Percentiles rank a stretch among this genome's conserved stretches.
Conservation (phyloP, 2,888 invertebrate species). For the Teleogryllus oceanicus region DNA sequence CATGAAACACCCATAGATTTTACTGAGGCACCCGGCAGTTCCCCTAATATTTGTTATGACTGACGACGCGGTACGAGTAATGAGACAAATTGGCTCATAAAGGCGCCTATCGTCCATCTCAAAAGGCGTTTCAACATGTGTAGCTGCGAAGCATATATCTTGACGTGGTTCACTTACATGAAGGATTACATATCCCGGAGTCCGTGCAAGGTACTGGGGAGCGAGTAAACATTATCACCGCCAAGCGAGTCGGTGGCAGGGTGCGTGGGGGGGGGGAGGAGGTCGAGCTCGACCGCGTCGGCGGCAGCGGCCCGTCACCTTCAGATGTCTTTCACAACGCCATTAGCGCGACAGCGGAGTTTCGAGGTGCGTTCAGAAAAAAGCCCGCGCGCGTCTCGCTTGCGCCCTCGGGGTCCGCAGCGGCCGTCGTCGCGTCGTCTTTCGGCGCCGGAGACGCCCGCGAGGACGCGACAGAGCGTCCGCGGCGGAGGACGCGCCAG, state of each 20-base stretch:
- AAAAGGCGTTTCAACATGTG: slow-evolving; percentile 18
- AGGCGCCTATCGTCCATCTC: slow-evolving; percentile 1
- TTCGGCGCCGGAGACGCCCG: too few relatives aligned
- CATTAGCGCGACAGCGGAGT: too few relatives aligned
- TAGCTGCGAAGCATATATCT: slow-evolving; percentile 10
- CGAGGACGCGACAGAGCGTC: too few relatives aligned
- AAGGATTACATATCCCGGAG: background rate
- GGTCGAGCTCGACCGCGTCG: background rate
- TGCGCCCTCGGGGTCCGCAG: too few relatives aligned
- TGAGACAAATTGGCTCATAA: slow-evolving; percentile 18
- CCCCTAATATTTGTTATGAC: slow-evolving; percentile 18
- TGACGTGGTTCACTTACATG: background rate
- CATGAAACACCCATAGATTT: slow-evolving; percentile 18
- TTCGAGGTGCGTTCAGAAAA: too few relatives aligned
- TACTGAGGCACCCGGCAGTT: background rate
- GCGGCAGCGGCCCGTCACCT: too few relatives aligned
- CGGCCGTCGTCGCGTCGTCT: too few relatives aligned
- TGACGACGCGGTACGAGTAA: slow-evolving; percentile 8
- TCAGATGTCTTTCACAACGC: too few relatives aligned
- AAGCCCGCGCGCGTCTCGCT: too few relatives aligned
- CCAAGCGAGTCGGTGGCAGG: background rate
- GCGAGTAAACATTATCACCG: slow-evolving; percentile 1
- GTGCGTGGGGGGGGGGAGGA: background rate
- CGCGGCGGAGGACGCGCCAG: too few relatives aligned
- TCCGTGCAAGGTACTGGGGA: background rate